Percentiles rank a stretch among this genome's conserved stretches.
Conservation (phyloP, 2,888 invertebrate genomes). For the Ectemnius lituratus region DNA sequence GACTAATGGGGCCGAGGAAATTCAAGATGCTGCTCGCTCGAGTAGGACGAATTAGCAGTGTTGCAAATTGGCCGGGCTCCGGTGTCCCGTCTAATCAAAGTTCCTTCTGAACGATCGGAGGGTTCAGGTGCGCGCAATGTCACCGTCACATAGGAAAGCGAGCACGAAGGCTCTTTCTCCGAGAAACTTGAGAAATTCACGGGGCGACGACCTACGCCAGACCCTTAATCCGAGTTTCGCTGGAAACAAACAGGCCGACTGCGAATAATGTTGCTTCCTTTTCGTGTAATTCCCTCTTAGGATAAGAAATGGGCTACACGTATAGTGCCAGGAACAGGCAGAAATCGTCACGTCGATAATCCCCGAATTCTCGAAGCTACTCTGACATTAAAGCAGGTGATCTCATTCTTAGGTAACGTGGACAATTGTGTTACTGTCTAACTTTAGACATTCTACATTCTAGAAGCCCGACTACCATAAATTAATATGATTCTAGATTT, state of each 20-base stretch:
- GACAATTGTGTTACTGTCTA: no score
- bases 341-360: no score
- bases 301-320: background rate
- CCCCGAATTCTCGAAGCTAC: no score
- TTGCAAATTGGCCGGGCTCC: background rate
- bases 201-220: background rate
- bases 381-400: no score
- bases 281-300: background rate
- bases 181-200: background rate
- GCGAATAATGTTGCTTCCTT: constrained; percentile 4
- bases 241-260: background rate
- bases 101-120: constrained; percentile 1
- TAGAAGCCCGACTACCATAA: no score
- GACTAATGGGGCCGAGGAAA: background rate
- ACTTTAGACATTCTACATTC: no score
- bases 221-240: background rate
- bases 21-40: background rate
- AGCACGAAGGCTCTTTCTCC: background rate
- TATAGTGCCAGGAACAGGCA: no score
- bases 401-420: no score
- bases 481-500: no score
- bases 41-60: background rate
- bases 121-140: constrained; percentile 1
- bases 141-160: background rate
- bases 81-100: constrained; percentile 6